Base-by-base conservation (phyloP, 1,140 invertebrate species). In the Bombus breviceps region DNA sequence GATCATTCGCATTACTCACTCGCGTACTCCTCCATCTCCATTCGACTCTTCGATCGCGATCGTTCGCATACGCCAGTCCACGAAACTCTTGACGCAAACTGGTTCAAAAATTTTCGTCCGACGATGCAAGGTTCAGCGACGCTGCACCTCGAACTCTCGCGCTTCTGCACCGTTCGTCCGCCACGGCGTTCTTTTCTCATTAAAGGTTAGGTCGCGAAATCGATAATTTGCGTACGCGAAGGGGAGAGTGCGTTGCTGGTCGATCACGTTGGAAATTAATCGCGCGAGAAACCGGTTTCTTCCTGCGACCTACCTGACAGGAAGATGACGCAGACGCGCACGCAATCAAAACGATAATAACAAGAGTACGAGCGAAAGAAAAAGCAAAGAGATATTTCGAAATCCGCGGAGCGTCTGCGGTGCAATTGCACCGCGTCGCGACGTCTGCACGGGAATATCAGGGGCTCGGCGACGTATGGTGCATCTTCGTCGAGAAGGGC, bases 401-500 rank as follows among this genome's bases (percentile, higher is more conserved):
- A 78, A 82, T 39, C 43, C 37, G 39, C 41, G 47, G 28, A 25
- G 22, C 59, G 74, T 66, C 47, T 43, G 47, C 81, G 83, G 32
- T 83, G 69, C 79, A 43, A 78, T 73, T 62, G 81, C 85, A 86
- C 25, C 80, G 66, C 84, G 84, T 76, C 81, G 71, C 81, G 86
- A 83, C 78, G 89, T 77, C 81, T 90, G 81, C 86, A 68, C 62
- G 79, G 57, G 82, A 87, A 85, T 83, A 87, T 78, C 85, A 71
- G 87, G 82, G 85, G 86, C 84, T 88, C 87, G 34, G 69, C 86
- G 57, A 74, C 89, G 88, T 90, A 91, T 86, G 89, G 85, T 91
- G 91, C 91, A 92, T 93, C 92, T 92, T 92, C 92, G 90, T 91
- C 85, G 86, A 93, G 92, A 91, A 93, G 91, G 92, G 91, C 89